A percentile compares a stretch with the other conserved stretches of the same genome.
These are phyloP conservation scores for Nasonia oneida DNA, from an alignment of 2,888 invertebrate species.

Conservation along the genomic window DNA sequence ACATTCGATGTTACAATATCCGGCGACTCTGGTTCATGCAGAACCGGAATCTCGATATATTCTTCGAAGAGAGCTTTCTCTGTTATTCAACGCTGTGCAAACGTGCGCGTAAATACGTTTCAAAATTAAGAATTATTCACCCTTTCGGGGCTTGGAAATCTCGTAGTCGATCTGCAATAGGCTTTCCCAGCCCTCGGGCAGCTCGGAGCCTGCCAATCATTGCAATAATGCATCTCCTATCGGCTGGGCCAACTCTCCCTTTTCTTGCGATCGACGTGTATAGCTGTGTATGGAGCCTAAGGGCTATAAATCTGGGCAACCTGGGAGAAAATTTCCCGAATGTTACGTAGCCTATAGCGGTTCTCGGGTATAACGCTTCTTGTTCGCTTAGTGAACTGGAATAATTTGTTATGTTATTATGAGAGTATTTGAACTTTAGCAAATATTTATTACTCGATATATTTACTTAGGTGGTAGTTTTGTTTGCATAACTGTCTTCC, in stretches of 20 bases:
- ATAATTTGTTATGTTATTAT: neutral
- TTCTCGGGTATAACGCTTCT: neutral
- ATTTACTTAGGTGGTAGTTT: too few species aligned
- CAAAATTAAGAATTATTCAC: neutral
- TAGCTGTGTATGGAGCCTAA: neutral
- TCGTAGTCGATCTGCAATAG: neutral
- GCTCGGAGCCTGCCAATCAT: neutral
- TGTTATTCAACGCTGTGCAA: neutral
- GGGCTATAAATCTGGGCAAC: neutral
- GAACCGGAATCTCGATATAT: neutral
- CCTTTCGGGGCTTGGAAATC: neutral
- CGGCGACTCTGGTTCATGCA: neutral
- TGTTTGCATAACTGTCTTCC: too few species aligned
- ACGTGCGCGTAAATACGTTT: neutral
- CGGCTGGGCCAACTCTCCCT: neutral
- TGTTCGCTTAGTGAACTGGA: neutral
- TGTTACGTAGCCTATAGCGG: neutral
- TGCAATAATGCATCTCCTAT: neutral
- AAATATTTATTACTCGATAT: too few species aligned
- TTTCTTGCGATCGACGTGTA: neutral
- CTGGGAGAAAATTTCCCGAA: neutral
- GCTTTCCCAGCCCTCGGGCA: neutral
- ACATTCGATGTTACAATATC: conserved; percentile 8
- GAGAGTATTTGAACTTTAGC: too few species aligned
- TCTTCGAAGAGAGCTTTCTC: neutral